Conservation (phyloP, 2,888 invertebrate genomes). For the Xylophagus ater region DNA sequence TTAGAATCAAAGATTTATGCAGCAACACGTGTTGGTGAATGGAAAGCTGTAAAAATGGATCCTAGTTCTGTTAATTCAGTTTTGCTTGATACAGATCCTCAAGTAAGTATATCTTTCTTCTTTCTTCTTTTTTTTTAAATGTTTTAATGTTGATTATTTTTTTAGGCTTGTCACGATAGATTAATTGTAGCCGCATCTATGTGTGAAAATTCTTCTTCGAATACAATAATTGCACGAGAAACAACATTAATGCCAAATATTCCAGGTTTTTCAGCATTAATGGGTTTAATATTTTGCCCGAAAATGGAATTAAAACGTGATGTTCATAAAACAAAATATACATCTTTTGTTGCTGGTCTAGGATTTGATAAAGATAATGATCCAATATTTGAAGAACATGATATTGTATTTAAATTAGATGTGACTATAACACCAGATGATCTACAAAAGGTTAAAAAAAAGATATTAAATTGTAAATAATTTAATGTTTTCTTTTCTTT, state of each 20-base stretch:
- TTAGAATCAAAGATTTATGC: slow-evolving; percentile 62
- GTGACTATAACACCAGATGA: slow-evolving; percentile 56
- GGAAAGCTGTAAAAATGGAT: slow-evolving; percentile 56
- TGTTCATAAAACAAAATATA: slow-evolving; percentile 49
- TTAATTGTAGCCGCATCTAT: slow-evolving; percentile 52
- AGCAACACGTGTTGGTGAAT: slow-evolving; percentile 46
- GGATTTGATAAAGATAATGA: slow-evolving; percentile 49
- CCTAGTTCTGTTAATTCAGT: slow-evolving; percentile 75
- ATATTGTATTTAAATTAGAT: slow-evolving; percentile 70
- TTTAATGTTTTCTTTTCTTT: too few relatives aligned
- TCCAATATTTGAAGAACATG: slow-evolving; percentile 70
- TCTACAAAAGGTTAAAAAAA: slow-evolving; percentile 47
- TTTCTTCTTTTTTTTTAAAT: not conserved
- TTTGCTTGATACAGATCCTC: slow-evolving; percentile 67
- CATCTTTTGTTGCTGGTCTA: slow-evolving; percentile 74
- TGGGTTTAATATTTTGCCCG: slow-evolving; percentile 75
- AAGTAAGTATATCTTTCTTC: slow-evolving; percentile 42
- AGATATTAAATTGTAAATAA: too few relatives aligned
- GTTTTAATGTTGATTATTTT: not conserved
- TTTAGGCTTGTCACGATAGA: slow-evolving; percentile 26
- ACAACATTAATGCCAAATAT: slow-evolving; percentile 89
- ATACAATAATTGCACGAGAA: slow-evolving; percentile 52
- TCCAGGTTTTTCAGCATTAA: slow-evolving; percentile 66
- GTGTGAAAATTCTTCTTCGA: slow-evolving; percentile 41
- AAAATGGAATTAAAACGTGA: slow-evolving; percentile 65